Evolutionary conservation across 2,113 vertebrate species (phyloP).

Genomic region (Crypturellus undulatus): DNA sequence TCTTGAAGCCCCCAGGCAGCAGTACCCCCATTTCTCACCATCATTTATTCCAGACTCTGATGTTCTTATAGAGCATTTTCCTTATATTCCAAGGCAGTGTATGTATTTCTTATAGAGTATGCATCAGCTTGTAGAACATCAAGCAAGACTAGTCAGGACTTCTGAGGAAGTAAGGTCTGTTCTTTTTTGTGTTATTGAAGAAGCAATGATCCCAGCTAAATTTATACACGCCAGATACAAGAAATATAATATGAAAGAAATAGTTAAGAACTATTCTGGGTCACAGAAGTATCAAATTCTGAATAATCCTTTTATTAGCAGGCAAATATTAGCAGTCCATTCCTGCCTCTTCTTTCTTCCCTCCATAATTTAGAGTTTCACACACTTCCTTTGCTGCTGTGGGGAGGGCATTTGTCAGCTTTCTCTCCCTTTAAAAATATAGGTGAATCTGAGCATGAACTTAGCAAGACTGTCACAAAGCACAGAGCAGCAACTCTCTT

Average conservation of each 20-base stretch:
- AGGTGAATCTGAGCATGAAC: not conserved
- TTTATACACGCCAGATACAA: conserved; percentile 27
- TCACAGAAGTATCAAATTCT: conserved; percentile 34
- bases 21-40: not conserved
- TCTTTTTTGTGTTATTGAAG: not conserved
- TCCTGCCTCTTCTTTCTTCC: conserved; percentile 23
- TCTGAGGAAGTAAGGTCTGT: conserved; percentile 13
- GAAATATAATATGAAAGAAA: conserved; percentile 55
- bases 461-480: not conserved
- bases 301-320: conserved; percentile 52
- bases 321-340: not conserved
- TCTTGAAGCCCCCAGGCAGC: not conserved
- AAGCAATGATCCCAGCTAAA: conserved; percentile 11
- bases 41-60: not conserved
- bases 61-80: not conserved
- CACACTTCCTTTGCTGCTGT: not conserved
- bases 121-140: not conserved
- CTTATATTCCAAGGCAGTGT: not conserved
- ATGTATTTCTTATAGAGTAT: not conserved
- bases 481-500: not conserved
- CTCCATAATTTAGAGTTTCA: conserved; percentile 11
- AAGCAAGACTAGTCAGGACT: not conserved
- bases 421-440: not conserved
- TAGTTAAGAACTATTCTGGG: conserved; percentile 46
- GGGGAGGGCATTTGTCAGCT: not conserved